Evolutionary conservation across 1,140 invertebrate species (phyloP).

Genomic region (Panagrolaimus sp.): DNA sequence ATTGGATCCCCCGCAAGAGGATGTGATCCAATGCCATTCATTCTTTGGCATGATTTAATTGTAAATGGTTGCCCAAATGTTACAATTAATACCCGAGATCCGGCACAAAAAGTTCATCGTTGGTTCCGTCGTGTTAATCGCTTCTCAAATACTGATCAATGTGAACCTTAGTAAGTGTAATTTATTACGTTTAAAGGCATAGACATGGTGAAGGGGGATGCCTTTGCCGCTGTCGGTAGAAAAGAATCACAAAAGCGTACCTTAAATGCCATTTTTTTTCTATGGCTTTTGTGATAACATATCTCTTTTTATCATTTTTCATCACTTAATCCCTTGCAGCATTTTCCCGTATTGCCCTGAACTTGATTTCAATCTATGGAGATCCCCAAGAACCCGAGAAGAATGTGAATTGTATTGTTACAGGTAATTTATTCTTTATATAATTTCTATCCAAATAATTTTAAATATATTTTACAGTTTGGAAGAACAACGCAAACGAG

Average conservation of each 20-base stretch:
- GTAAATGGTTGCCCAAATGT: conserved; percentile 60
- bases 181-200: too few relatives aligned
- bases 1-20: conserved; percentile 59
- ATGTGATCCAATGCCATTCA: conserved; percentile 58
- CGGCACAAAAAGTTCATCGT: conserved; percentile 59
- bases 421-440: too few relatives aligned
- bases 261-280: too few relatives aligned
- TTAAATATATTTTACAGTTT: conserved; percentile 51
- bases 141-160: conserved; percentile 59
- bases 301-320: too few relatives aligned
- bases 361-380: conserved; percentile 58
- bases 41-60: conserved; percentile 58
- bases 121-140: conserved; percentile 59
- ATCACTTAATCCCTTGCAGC: too few relatives aligned
- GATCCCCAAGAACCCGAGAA: conserved; percentile 58
- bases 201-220: too few relatives aligned
- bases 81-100: conserved; percentile 58
- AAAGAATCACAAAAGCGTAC: too few relatives aligned
- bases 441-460: background rate
- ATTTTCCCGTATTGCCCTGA: conserved; percentile 59
- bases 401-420: conserved; percentile 53
- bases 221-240: too few relatives aligned
- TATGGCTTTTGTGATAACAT: too few relatives aligned
- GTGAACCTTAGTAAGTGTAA: conserved; percentile 47
- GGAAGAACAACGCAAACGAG: conserved; percentile 52